Conservation (phyloP, 2,797 vertebrate species). For the Epinephelus malabaricus region DNA sequence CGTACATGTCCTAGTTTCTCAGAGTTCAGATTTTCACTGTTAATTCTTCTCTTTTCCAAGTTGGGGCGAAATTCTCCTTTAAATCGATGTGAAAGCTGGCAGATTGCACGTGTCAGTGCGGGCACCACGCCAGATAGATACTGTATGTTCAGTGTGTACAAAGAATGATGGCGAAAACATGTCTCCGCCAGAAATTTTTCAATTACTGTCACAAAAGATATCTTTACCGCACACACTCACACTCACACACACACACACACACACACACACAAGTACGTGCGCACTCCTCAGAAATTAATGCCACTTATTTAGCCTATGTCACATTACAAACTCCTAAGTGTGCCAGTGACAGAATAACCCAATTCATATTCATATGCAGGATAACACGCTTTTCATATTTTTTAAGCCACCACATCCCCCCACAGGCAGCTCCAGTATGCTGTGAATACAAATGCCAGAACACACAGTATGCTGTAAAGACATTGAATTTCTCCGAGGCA, state of each 20-base stretch:
- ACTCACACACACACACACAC: neutral
- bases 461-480: constrained; percentile 61
- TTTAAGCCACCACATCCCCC: constrained; percentile 68
- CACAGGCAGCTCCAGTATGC: constrained; percentile 57
- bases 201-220: constrained; percentile 15
- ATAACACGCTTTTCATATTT: constrained; percentile 72
- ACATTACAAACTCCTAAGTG: constrained; percentile 52
- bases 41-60: neutral
- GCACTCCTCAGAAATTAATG: constrained; percentile 11
- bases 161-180: constrained; percentile 11
- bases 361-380: constrained; percentile 63
- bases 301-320: constrained; percentile 40
- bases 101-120: neutral
- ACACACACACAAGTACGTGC: neutral
- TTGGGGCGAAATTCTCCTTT: neutral
- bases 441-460: constrained; percentile 74
- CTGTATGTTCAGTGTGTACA: neutral
- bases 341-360: constrained; percentile 47
- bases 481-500: constrained; percentile 59
- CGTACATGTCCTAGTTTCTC: neutral
- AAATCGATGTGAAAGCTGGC: constrained; percentile 18
- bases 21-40: constrained; percentile 1
- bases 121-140: neutral
- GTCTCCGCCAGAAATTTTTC: constrained; percentile 25
- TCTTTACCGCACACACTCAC: neutral